Evolutionary conservation across 64 coral and sea anemone species (phyloP).

Genomic region (Hydrozoanthus tunicans): DNA sequence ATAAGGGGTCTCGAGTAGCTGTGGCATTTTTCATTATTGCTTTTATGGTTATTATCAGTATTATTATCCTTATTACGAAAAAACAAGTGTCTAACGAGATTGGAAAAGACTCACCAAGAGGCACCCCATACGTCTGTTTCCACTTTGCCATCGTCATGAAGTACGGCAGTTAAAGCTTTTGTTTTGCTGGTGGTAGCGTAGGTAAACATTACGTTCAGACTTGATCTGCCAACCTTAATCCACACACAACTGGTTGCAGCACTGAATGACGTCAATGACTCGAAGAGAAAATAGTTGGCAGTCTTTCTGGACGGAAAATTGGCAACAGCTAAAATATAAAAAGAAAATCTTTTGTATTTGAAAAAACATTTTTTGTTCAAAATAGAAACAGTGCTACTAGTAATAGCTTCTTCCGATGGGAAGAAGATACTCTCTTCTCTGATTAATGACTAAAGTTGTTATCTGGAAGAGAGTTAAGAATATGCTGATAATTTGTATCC

Average conservation of each 20-base stretch:
- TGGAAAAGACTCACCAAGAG: background rate
- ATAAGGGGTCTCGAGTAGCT: too few relatives aligned
- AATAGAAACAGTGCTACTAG: background rate
- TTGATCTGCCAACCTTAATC: background rate
- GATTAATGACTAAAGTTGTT: too few relatives aligned
- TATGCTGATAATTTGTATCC: too few relatives aligned
- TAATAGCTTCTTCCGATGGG: background rate
- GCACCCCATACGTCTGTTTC: background rate
- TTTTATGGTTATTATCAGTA: too few relatives aligned
- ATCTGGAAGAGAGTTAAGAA: too few relatives aligned
- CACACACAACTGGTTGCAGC: conserved; percentile 40
- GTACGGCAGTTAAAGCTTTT: conserved; percentile 7
- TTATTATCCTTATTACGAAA: too few relatives aligned
- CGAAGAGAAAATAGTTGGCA: background rate
- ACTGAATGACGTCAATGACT: background rate
- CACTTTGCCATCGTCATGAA: background rate
- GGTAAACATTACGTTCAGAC: background rate
- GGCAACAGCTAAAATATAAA: background rate
- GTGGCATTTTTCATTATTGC: too few relatives aligned
- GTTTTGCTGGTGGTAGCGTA: background rate
- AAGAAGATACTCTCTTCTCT: background rate
- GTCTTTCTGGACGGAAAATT: conserved; percentile 7
- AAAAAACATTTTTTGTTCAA: background rate
- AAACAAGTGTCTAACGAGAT: too few relatives aligned
- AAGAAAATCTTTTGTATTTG: background rate